Evolutionary conservation across 2,888 invertebrate species (phyloP).

Genomic region (Apoda limacodes): DNA sequence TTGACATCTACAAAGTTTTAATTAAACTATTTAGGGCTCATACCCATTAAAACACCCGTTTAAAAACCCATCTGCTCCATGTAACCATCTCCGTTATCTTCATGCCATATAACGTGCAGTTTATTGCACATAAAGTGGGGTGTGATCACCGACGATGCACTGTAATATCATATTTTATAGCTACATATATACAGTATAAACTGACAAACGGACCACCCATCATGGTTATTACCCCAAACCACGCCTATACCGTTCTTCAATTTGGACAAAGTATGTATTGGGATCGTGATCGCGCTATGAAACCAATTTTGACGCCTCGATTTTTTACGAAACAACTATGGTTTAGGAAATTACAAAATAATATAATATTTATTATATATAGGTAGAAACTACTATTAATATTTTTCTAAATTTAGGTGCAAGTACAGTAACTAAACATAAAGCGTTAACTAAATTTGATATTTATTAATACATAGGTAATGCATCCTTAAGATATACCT

Average conservation of each 20-base stretch:
- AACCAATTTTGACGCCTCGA: constrained; percentile 24
- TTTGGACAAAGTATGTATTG: constrained; percentile 47
- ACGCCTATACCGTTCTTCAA: constrained; percentile 51
- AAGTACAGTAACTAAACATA: too few relatives aligned
- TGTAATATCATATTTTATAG: constrained; percentile 47
- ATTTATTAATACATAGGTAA: neutral
- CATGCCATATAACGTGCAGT: constrained; percentile 23
- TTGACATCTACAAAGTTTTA: too few relatives aligned
- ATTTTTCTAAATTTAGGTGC: too few relatives aligned
- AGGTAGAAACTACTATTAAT: too few relatives aligned
- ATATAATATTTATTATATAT: too few relatives aligned
- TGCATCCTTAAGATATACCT: too few relatives aligned
- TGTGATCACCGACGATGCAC: constrained; percentile 36
- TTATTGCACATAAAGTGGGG: constrained; percentile 46
- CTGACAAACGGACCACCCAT: constrained; percentile 47
- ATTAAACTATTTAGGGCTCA: too few relatives aligned
- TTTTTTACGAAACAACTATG: constrained; percentile 17
- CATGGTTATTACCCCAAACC: constrained; percentile 35
- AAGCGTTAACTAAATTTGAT: too few relatives aligned
- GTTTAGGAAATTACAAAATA: too few relatives aligned
- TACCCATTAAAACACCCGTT: too few relatives aligned
- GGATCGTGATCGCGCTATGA: too few relatives aligned
- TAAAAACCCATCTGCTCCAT: constrained; percentile 14
- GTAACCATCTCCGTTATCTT: constrained; percentile 23
- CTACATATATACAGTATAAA: constrained; percentile 30